phyloP scores from a whole-genome alignment of 2,113 vertebrate genomes.

The Cairina moschata region DNA sequence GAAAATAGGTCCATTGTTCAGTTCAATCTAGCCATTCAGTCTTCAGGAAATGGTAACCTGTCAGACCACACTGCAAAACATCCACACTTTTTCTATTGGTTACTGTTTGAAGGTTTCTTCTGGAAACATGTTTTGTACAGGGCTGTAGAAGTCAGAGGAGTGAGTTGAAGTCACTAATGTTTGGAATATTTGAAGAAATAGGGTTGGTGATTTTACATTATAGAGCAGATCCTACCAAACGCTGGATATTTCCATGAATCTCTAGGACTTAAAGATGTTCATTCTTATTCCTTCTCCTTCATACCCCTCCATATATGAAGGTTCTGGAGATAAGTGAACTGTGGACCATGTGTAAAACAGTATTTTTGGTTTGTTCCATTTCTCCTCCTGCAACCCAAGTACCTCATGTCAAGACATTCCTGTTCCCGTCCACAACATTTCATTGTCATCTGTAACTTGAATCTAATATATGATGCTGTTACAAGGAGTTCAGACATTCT shows the following conservation, averaged over 20 bases:
- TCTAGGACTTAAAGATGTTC: neutral
- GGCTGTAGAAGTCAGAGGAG: neutral
- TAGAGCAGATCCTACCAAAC: neutral
- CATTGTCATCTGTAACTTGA: neutral
- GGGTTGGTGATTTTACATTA: neutral
- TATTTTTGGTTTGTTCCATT: neutral
- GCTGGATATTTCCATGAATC: neutral
- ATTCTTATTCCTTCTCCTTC: neutral
- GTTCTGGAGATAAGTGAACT: neutral
- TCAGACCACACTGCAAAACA: neutral
- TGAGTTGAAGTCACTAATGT: neutral
- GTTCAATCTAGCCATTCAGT: neutral
- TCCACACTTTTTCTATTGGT: neutral
- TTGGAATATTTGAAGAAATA: neutral
- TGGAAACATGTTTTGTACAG: rapidly evolving
- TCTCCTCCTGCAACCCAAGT: neutral
- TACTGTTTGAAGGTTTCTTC: neutral
- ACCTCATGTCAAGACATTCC: neutral
- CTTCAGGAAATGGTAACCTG: neutral
- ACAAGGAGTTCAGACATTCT: neutral
- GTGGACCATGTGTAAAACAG: neutral
- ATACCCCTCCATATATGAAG: rapidly evolving
- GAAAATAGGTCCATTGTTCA: neutral
- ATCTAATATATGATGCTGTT: neutral
- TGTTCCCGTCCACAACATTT: neutral